Percentiles rank a stretch among this genome's conserved stretches.
phyloP scores from a whole-genome alignment of 2,797 vertebrate species.

The Buphagus erythrorhynchus region DNA sequence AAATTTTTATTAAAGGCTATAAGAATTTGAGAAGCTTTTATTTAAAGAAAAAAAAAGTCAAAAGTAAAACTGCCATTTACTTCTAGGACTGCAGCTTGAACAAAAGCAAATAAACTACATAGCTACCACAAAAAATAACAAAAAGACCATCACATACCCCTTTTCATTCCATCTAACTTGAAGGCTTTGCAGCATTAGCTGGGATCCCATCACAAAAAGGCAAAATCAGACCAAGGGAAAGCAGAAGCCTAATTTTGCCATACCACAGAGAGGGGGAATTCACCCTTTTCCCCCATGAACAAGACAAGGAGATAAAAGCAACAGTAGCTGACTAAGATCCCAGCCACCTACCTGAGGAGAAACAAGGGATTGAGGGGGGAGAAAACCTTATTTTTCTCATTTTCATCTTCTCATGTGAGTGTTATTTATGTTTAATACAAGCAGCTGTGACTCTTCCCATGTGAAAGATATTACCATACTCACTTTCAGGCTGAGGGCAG shows the following conservation, averaged over 20 bases:
- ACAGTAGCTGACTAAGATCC: not conserved
- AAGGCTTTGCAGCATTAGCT: not conserved
- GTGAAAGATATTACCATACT: not conserved
- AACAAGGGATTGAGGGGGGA: rapidly evolving
- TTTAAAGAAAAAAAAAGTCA: not conserved
- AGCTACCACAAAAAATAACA: not conserved
- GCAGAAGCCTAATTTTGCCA: not conserved
- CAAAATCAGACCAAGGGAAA: not conserved
- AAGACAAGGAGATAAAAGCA: not conserved
- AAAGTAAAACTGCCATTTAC: not conserved
- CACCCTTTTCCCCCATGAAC: not conserved
- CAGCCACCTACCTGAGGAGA: not conserved
- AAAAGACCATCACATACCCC: not conserved
- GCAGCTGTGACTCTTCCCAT: not conserved
- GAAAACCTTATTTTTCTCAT: not conserved
- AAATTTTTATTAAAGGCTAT: not conserved
- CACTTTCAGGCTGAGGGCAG: not conserved
- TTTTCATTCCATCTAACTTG: not conserved
- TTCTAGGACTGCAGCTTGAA: not conserved
- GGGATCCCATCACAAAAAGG: not conserved
- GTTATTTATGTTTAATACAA: not conserved
- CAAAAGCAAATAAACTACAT: not conserved
- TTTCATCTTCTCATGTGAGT: not conserved
- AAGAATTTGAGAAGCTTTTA: not conserved
- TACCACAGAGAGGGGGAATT: not conserved